A percentile compares a stretch with the other conserved stretches of the same genome.
Evolutionary conservation across 2,888 invertebrate genomes (phyloP).

Genomic region (Mimumesa dahlbomi): DNA sequence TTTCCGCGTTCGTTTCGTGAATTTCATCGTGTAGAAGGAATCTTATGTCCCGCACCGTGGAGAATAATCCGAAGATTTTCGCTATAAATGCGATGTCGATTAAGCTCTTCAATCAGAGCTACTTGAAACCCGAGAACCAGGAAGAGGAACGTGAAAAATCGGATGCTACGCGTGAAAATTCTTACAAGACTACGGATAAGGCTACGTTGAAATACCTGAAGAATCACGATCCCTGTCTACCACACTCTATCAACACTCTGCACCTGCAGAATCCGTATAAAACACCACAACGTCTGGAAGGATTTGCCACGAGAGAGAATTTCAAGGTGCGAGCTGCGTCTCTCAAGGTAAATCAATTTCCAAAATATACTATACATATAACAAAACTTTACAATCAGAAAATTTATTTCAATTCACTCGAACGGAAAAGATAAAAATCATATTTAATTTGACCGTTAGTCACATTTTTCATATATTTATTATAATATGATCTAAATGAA

Average conservation of each 20-base stretch:
- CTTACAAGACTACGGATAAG: slow-evolving; percentile 46
- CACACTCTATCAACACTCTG: slow-evolving; percentile 64
- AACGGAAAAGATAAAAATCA: no score
- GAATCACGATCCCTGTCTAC: slow-evolving; percentile 39
- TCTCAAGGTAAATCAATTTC: slow-evolving; percentile 20
- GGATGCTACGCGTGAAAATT: no score
- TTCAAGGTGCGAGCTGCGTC: slow-evolving; percentile 40
- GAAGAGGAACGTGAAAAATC: slow-evolving; percentile 8
- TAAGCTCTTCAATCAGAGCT: slow-evolving; percentile 31
- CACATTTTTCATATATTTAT: not conserved
- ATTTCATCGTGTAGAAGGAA: no score
- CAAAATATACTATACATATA: no score
- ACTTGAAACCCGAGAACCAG: slow-evolving; percentile 3
- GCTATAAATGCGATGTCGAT: slow-evolving; percentile 34
- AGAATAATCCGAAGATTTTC: not conserved
- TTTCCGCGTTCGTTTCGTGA: no score
- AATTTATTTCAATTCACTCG: no score
- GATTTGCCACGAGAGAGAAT: slow-evolving; percentile 58
- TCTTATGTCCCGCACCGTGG: no score
- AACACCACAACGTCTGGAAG: slow-evolving; percentile 60
- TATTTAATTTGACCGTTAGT: not conserved
- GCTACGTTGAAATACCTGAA: slow-evolving; percentile 48
- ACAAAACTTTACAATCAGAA: no score
- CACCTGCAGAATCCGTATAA: slow-evolving; percentile 70
- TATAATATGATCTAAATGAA: no score